phyloP scores from a whole-genome alignment of 2,888 invertebrate species.

The Oligia fasciuncula region DNA sequence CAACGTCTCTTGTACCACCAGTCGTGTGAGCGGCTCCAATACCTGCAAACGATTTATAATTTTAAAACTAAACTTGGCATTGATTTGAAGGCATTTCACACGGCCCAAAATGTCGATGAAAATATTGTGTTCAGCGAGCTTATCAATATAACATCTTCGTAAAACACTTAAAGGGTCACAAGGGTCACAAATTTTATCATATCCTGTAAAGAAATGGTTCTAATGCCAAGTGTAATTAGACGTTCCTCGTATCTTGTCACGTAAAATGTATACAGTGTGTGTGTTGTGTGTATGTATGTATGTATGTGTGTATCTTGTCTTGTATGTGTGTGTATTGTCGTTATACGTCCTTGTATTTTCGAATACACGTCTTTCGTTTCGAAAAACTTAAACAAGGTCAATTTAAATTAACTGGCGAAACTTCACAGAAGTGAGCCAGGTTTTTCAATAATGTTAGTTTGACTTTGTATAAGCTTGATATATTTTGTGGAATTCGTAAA shows the following conservation, averaged over 20 bases:
- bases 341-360: not conserved
- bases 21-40: slow-evolving; percentile 94
- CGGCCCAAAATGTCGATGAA: not conserved
- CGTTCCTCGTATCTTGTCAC: not conserved
- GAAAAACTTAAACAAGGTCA: not conserved
- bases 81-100: not conserved
- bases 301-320: too few relatives aligned
- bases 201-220: not conserved
- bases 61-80: not conserved
- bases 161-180: not conserved
- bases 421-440: not conserved
- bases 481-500: not conserved
- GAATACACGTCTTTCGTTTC: not conserved
- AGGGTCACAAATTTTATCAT: not conserved
- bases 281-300: too few relatives aligned
- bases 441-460: not conserved
- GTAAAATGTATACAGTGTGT: not conserved
- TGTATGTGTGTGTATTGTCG: too few relatives aligned
- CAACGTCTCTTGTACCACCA: slow-evolving; percentile 95
- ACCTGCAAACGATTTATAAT: slow-evolving; percentile 86
- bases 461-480: not conserved
- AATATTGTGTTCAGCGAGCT: not conserved
- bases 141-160: not conserved
- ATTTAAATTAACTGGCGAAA: not conserved
- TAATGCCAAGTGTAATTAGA: not conserved